Evolutionary conservation across 2,888 invertebrate species (phyloP).

Genomic region (Rhingia rostrata): DNA sequence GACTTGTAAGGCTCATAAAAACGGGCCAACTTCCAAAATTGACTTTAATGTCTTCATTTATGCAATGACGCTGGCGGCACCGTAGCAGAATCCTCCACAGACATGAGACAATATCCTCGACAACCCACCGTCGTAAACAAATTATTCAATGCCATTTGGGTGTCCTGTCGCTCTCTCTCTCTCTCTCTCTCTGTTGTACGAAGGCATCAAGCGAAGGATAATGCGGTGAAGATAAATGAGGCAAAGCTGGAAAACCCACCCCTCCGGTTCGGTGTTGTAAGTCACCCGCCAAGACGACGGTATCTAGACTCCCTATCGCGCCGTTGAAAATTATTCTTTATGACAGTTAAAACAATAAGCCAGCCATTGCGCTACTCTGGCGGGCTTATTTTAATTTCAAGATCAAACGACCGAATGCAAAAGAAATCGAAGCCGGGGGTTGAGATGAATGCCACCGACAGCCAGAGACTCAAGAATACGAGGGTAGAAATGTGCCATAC

Average conservation of each 20-base stretch:
- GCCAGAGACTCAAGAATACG: no score
- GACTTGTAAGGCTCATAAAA: conserved; percentile 46
- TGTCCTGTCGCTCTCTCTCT: conserved; percentile 46
- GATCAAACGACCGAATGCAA: conserved; percentile 64
- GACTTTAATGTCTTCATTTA: conserved; percentile 74
- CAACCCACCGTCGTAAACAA: conserved; percentile 73
- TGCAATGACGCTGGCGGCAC: conserved; percentile 23
- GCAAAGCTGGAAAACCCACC: conserved; percentile 41
- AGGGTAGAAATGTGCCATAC: conserved; percentile 45
- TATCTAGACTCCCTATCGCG: conserved; percentile 22
- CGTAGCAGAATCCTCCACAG: conserved; percentile 31
- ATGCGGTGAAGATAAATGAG: conserved; percentile 76
- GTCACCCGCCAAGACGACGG: conserved; percentile 30
- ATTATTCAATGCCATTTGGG: conserved; percentile 75
- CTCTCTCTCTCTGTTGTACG: conserved; percentile 13
- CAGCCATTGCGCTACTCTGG: conserved; percentile 42
- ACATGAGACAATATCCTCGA: conserved; percentile 68
- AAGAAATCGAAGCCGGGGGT: not conserved
- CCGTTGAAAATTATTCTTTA: conserved; percentile 69
- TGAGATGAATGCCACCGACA: conserved; percentile 46
- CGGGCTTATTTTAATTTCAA: conserved; percentile 72
- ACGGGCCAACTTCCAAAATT: conserved; percentile 33
- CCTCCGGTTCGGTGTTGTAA: conserved; percentile 7
- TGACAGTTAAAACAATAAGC: conserved; percentile 73
- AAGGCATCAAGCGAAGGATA: conserved; percentile 69